These are phyloP conservation scores for Eilema depressum DNA, from an alignment of 2,888 invertebrate species.

Conservation along the genomic window DNA sequence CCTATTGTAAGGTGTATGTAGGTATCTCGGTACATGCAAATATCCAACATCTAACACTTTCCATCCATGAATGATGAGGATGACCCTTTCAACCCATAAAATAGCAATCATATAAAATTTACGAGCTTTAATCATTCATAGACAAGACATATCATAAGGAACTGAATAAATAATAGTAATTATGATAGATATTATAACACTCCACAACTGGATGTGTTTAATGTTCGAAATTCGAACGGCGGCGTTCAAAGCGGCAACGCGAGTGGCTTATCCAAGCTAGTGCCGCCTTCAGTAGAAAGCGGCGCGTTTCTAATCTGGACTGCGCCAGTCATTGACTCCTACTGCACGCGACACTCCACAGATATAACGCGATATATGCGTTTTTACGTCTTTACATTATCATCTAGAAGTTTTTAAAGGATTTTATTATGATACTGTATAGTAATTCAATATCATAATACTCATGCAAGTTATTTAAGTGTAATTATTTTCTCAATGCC, in stretches of 20 bases:
- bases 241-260: constrained; percentile 73
- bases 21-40: neutral
- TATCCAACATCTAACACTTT: neutral
- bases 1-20: too few relatives aligned
- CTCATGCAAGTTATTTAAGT: neutral
- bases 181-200: too few relatives aligned
- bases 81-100: neutral
- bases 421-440: too few relatives aligned
- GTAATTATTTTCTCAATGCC: neutral
- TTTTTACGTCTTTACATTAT: constrained; percentile 8
- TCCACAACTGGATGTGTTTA: constrained; percentile 2
- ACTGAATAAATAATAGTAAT: too few relatives aligned
- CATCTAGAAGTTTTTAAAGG: neutral
- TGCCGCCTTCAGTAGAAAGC: constrained; percentile 82
- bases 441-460: neutral
- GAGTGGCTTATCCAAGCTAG: constrained; percentile 58
- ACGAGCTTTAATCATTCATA: neutral
- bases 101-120: too few relatives aligned
- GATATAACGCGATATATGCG: constrained; percentile 23
- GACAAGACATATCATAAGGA: neutral
- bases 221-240: constrained; percentile 25
- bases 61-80: neutral
- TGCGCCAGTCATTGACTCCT: constrained; percentile 83
- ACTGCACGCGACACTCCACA: constrained; percentile 56
- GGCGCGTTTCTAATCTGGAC: constrained; percentile 84